These are phyloP conservation scores for Pipistrellus pipistrellus DNA, from an alignment of 2,797 vertebrate species.

Conservation along the genomic window DNA sequence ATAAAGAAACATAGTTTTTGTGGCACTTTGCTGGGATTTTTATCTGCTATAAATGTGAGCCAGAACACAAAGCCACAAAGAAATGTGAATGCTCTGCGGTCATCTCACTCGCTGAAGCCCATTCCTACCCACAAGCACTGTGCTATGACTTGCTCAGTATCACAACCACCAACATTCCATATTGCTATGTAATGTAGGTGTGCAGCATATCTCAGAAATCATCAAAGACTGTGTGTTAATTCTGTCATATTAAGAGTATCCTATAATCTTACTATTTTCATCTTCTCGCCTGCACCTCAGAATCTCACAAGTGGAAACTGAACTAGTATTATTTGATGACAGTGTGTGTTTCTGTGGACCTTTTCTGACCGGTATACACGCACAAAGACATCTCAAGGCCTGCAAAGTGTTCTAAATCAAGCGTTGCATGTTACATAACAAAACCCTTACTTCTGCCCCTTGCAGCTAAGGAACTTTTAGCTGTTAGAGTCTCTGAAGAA, in stretches of 20 bases:
- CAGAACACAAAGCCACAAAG: background rate
- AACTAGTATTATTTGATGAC: background rate
- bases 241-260: background rate
- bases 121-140: background rate
- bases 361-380: background rate
- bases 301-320: background rate
- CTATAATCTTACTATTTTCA: background rate
- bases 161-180: background rate
- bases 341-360: background rate
- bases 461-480: conserved; percentile 60
- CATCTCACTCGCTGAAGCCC: background rate
- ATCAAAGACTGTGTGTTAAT: background rate
- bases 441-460: conserved; percentile 44
- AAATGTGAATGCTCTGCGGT: background rate
- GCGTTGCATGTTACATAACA: conserved; percentile 54
- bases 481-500: conserved; percentile 69
- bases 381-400: background rate
- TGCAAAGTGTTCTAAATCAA: conserved; percentile 58
- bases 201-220: background rate
- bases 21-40: background rate
- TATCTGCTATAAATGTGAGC: background rate
- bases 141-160: background rate
- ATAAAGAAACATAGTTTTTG: background rate
- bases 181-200: background rate
- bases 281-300: background rate